Conservation (phyloP, 2,797 vertebrate species). For the Microctenopoma steveboyesi region DNA sequence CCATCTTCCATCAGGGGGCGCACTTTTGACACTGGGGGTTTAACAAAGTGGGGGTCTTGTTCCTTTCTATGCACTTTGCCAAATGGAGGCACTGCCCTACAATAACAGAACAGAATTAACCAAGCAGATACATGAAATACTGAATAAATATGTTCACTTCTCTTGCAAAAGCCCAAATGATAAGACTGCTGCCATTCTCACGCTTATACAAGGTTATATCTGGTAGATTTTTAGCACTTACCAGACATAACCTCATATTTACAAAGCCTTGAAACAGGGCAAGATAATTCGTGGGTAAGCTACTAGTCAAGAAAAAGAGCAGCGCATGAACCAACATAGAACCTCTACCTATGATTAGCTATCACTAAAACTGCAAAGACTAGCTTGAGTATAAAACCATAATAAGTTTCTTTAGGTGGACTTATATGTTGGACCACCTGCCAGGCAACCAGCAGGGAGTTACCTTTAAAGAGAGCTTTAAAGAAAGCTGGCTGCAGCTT, state of each 20-base stretch:
- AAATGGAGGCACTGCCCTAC: conserved; percentile 50
- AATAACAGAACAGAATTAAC: background rate
- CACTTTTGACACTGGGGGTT: conserved; percentile 73
- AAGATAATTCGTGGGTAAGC: too few species aligned
- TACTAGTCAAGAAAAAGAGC: too few species aligned
- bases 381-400: background rate
- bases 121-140: background rate
- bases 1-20: conserved; percentile 65
- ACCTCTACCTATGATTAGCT: background rate
- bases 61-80: conserved; percentile 47
- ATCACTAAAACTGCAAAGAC: background rate
- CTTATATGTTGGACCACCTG: conserved; percentile 2
- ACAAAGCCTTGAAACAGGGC: too few species aligned
- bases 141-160: background rate
- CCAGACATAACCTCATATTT: too few species aligned
- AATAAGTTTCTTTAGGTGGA: background rate
- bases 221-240: background rate
- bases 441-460: conserved; percentile 1
- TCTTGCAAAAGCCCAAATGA: background rate
- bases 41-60: conserved; percentile 23
- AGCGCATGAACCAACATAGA: too few species aligned
- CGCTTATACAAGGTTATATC: background rate
- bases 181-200: background rate
- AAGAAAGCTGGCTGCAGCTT: background rate
- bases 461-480: background rate